Evolutionary conservation across 2,888 invertebrate species (phyloP), one percentile per base, ranked within the genome.

Genomic region (Melinaea menophilus): DNA sequence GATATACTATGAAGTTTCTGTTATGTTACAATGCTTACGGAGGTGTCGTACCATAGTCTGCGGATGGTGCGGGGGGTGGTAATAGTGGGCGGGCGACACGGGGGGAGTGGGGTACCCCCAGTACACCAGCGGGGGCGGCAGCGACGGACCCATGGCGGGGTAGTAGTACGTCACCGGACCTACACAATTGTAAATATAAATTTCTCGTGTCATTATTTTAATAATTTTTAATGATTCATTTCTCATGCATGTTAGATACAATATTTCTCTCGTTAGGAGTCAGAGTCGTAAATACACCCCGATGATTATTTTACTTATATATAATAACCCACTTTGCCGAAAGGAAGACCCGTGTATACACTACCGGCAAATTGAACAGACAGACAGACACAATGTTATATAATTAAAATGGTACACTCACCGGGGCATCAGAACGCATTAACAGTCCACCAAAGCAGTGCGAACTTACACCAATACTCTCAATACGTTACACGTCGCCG

Each of bases 41-140:
- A 41, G 2, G 3, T 41, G 41, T 5, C 41, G 7, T 73, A 90
- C 90, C 85, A 90, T 85, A 59, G 87, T 81, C 69, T 89, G 90
- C 0, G 88, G 88, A 70, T 88, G 90, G 67, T 88, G 90, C 34
- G 94, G 92, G 2, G 93, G 93, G 67, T 94, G 95, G 79, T 94
- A 96, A 84, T 96, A 96, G 75, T 95, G 95, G 48, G 97, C 97
- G 0, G 98, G 98, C 55, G 97, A 97, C 22, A 98, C 97, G 0
- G 98, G 98, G 48, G 98, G 98, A 75, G 97, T 97, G 56, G 98
- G 97, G 89, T 98, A 98, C 0, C 96, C 95, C 97, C 97, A 98
- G 91, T 97, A 97, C 74, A 97, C 94, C 67, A 95, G 93, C 61
- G 94, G 93, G 41, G 94, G 94, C 47, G 92, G 92, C 77, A 93